These are phyloP conservation scores for Micronycteris hirsuta DNA, from an alignment of 2,113 vertebrate genomes.

Conservation along the genomic window DNA sequence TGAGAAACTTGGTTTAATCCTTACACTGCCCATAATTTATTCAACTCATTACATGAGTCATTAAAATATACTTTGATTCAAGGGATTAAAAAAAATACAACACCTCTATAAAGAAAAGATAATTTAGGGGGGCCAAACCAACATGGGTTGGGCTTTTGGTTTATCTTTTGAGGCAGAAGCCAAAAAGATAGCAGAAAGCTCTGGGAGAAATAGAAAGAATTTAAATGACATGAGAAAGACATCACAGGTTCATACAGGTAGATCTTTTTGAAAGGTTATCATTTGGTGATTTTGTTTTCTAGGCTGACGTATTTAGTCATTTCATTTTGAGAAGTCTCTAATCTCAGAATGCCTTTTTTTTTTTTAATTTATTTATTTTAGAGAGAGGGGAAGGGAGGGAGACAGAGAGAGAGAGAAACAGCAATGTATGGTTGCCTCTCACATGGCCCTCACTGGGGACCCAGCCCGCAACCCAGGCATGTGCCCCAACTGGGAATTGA, in stretches of 20 bases:
- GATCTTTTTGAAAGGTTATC: not conserved
- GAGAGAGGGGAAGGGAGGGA: no score
- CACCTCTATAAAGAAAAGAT: not conserved
- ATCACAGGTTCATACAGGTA: not conserved
- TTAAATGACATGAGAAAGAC: not conserved
- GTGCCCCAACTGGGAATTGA: no score
- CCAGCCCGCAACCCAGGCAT: no score
- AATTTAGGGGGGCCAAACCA: not conserved
- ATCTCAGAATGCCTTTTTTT: slow-evolving; percentile 72
- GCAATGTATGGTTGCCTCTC: no score
- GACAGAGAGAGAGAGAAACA: no score
- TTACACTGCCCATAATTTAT: slow-evolving; percentile 62
- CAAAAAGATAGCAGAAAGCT: not conserved
- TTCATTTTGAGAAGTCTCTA: slow-evolving; percentile 73
- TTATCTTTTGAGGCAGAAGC: not conserved
- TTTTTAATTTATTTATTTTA: no score
- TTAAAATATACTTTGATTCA: slow-evolving; percentile 51
- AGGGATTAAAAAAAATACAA: slow-evolving; percentile 30
- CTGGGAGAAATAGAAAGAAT: not conserved
- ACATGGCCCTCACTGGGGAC: no score
- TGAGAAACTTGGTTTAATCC: slow-evolving; percentile 62
- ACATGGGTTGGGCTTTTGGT: not conserved
- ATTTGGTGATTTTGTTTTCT: not conserved
- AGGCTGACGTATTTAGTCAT: slow-evolving; percentile 59
- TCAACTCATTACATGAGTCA: slow-evolving; percentile 64